These are phyloP conservation scores for Neodontobutis hainanensis DNA, from an alignment of 2,113 vertebrate species.

Conservation along the genomic window DNA sequence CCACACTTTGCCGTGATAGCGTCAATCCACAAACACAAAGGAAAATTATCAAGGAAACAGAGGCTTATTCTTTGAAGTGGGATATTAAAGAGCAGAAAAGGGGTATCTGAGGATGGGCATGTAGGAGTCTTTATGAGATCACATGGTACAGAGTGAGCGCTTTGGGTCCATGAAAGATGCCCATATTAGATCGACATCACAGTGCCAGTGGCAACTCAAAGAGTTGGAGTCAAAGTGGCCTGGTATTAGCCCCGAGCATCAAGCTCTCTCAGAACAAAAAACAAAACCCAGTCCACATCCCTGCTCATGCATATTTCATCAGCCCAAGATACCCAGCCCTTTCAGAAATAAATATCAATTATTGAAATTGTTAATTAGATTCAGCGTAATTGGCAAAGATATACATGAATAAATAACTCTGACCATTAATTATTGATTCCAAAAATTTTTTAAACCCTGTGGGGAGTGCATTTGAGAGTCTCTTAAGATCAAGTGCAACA, in stretches of 20 bases:
- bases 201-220: conserved; percentile 76
- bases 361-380: conserved; percentile 84
- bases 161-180: conserved; percentile 78
- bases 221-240: conserved; percentile 79
- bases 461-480: conserved; percentile 69
- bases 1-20: conserved; percentile 46
- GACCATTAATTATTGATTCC: conserved; percentile 80
- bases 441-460: conserved; percentile 69
- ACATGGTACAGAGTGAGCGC: conserved; percentile 70
- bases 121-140: conserved; percentile 78
- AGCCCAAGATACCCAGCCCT: conserved; percentile 71
- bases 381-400: conserved; percentile 77
- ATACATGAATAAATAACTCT: conserved; percentile 80
- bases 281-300: conserved; percentile 74
- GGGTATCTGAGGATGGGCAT: conserved; percentile 68
- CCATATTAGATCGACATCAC: conserved; percentile 78
- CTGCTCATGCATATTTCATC: conserved; percentile 80
- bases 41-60: conserved; percentile 72
- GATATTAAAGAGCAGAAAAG: conserved; percentile 71
- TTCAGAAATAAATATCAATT: conserved; percentile 85
- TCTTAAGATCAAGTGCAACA: conserved; percentile 78
- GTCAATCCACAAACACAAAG: conserved; percentile 65
- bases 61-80: conserved; percentile 72
- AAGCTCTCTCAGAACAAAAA: conserved; percentile 80
- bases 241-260: conserved; percentile 77